phyloP scores from a whole-genome alignment of 2,113 vertebrate species.

The Cygnus atratus region DNA sequence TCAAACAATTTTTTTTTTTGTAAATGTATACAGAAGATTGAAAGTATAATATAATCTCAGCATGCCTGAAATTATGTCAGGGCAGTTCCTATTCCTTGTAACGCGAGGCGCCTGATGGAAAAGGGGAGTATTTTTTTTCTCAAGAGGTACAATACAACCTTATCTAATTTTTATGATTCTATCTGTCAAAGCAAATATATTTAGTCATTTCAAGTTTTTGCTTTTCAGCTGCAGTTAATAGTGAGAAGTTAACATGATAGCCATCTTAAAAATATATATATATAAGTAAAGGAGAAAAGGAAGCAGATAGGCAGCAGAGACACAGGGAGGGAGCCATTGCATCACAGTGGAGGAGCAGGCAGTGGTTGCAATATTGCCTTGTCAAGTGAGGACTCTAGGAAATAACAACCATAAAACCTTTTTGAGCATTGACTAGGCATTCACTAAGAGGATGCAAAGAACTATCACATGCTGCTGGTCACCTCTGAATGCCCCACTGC shows the following conservation, averaged over 20 bases:
- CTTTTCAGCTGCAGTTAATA: not conserved
- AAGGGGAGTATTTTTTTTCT: not conserved
- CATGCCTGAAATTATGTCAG: not conserved
- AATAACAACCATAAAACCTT: not conserved
- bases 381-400: not conserved
- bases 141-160: not conserved
- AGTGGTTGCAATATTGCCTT: not conserved
- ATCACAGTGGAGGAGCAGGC: not conserved
- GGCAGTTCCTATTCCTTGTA: not conserved
- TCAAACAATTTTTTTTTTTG: not conserved
- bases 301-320: not conserved
- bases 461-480: not conserved
- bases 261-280: not conserved
- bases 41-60: not conserved
- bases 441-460: not conserved
- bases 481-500: not conserved
- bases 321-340: not conserved
- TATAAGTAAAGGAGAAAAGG: not conserved
- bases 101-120: not conserved
- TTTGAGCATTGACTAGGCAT: not conserved
- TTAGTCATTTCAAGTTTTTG: not conserved
- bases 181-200: not conserved
- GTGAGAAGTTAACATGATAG: not conserved
- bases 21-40: not conserved
- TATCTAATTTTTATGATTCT: not conserved